phyloP scores from a whole-genome alignment of 2,113 vertebrate genomes.

The Piaya cayana region DNA sequence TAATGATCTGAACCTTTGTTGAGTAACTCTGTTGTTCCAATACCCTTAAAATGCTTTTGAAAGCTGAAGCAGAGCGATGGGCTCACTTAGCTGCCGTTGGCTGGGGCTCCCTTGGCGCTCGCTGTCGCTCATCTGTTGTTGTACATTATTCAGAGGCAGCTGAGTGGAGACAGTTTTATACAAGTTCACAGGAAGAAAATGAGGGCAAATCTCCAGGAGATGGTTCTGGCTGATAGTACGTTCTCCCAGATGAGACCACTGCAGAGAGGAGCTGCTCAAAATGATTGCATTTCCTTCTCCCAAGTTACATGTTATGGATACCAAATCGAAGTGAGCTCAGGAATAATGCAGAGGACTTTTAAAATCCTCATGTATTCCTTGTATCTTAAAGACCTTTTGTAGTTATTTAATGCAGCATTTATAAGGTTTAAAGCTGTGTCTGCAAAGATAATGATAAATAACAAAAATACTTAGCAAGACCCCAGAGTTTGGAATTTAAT shows the following conservation, averaged over 20 bases:
- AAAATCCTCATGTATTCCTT: background rate
- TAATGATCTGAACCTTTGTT: background rate
- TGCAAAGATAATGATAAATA: background rate
- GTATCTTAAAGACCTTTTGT: background rate
- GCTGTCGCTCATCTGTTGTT: slow-evolving; percentile 17
- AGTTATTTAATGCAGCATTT: background rate
- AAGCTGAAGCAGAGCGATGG: background rate
- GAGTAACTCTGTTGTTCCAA: background rate
- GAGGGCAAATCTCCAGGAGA: slow-evolving; percentile 45
- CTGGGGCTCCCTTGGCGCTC: slow-evolving; percentile 40
- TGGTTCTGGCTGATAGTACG: background rate
- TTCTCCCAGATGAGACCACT: slow-evolving; percentile 3
- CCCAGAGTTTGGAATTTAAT: background rate
- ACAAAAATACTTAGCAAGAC: background rate
- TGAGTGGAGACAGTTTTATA: slow-evolving; percentile 33
- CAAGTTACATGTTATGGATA: background rate
- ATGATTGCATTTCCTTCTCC: background rate
- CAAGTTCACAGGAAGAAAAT: slow-evolving; percentile 53
- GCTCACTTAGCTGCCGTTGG: background rate
- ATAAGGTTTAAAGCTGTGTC: slow-evolving; percentile 1
- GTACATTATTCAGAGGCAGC: slow-evolving; percentile 37
- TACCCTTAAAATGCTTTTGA: background rate
- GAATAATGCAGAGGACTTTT: background rate
- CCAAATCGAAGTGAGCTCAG: background rate
- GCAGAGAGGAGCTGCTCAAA: background rate